Evolutionary conservation across 1,140 invertebrate genomes (phyloP), one percentile per base, ranked within the genome.

Genomic region (Frieseomelitta varia): DNA sequence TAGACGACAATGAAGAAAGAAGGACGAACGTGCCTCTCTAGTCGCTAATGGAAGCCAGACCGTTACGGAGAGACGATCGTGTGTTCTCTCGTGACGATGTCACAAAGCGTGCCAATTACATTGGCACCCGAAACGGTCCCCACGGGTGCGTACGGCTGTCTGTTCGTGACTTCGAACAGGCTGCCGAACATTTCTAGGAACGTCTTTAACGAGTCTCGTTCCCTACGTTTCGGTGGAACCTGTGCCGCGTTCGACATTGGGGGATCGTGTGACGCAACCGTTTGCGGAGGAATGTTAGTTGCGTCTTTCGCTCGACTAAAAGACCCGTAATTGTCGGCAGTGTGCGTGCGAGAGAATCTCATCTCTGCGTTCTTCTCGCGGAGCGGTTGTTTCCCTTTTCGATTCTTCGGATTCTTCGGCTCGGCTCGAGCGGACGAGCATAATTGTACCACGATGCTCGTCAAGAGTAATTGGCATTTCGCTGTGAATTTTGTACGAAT

Each of bases 61-160:
- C 58, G 72, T 73, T n/a, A 71, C 3, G n/a, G 76, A 79, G 75
- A 53, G 67, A 61, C 61, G 75, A 27, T 34, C 75, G 39, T 30
- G 39, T 61, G 27, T 69, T 71, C 47, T 58, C 56, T 58, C 55
- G 75, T 53, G 67, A 79, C 75, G 67, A 69, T 84, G 65, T 84
- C 75, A 71, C 81, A 84, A 84, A 84, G 75, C 63, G 81, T 71
- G 81, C 74, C 76, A 84, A 79, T 84, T 84, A 79, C 76, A 84
- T 78, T 84, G 81, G 81, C 67, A 79, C 27, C 63, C 80, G 80
- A 82, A 82, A 82, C 34, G 63, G 80, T 82, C 80, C 80, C 80
- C 63, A 12, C 27, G 72, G 39, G 80, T 82, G 80, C 80, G 53
- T 82, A 82, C 30, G 51, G 14, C n/a, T 27, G 51, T 68, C 73